Percentiles rank a stretch among this genome's conserved stretches.
These are phyloP conservation scores for Lepeophtheirus salmonis DNA, from an alignment of 1,140 invertebrate genomes.

Conservation along the genomic window DNA sequence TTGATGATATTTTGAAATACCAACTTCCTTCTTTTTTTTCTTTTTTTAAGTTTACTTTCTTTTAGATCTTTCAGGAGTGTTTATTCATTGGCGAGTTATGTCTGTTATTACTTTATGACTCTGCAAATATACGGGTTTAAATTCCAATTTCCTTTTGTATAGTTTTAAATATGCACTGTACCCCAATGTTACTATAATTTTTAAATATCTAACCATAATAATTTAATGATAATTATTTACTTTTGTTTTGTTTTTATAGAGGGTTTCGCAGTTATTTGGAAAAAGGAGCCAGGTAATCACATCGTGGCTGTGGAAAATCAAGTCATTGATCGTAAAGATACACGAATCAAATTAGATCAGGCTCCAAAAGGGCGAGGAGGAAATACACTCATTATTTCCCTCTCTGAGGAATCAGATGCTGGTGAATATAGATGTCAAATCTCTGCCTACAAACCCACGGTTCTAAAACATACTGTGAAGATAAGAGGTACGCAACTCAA, in stretches of 20 bases:
- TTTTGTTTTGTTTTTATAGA: background rate
- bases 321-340: background rate
- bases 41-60: too few species aligned
- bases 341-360: background rate
- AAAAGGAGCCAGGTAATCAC: background rate
- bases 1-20: too few species aligned
- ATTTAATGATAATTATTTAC: conserved; percentile 1
- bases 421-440: conserved; percentile 7
- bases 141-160: too few species aligned
- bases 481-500: conserved; percentile 12
- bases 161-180: too few species aligned
- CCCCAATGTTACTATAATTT: too few species aligned
- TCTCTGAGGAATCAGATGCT: background rate
- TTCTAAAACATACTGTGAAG: background rate
- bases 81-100: too few species aligned
- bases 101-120: too few species aligned
- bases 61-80: too few species aligned
- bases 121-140: too few species aligned
- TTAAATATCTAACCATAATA: too few species aligned
- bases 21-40: too few species aligned
- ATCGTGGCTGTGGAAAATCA: background rate
- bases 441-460: background rate
- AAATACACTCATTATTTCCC: background rate
- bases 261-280: conserved; percentile 1
- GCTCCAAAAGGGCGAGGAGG: background rate